A percentile compares a stretch with the other conserved stretches of the same genome.
These are phyloP conservation scores for Phalacrocorax pelagicus DNA, from an alignment of 2,113 vertebrate species.

Conservation along the genomic window DNA sequence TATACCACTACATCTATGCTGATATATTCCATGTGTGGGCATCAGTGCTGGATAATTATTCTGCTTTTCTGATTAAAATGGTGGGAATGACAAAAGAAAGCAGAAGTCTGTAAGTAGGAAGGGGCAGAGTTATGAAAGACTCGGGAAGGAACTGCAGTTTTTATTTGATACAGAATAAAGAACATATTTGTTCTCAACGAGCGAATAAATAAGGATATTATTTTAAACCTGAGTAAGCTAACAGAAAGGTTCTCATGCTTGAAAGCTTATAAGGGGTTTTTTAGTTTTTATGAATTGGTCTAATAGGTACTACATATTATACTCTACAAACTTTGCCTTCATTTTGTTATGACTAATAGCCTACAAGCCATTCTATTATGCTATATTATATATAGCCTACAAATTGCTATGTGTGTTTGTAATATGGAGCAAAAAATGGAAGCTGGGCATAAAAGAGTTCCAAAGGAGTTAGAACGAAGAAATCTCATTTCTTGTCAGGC, in stretches of 20 bases:
- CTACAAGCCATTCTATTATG: neutral
- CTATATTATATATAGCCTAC: neutral
- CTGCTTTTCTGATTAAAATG: neutral
- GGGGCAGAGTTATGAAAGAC: neutral
- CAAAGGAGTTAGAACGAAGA: neutral
- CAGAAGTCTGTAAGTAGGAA: neutral
- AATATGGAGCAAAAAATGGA: neutral
- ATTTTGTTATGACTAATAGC: neutral
- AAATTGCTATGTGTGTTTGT: neutral
- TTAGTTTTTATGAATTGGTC: neutral
- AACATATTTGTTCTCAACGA: neutral
- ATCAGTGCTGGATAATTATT: conserved; percentile 22
- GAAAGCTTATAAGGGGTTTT: neutral
- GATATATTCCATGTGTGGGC: conserved; percentile 14
- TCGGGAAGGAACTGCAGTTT: neutral
- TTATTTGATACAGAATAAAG: neutral
- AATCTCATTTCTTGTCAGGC: neutral
- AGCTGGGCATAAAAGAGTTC: neutral
- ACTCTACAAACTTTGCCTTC: neutral
- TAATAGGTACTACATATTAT: neutral
- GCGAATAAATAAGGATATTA: neutral
- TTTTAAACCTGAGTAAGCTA: neutral
- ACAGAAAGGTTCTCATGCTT: neutral
- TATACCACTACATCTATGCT: neutral
- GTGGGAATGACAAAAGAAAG: conserved; percentile 7